Conservation (phyloP, 2,113 vertebrate species). For the Boulengerochromis microlepis region DNA sequence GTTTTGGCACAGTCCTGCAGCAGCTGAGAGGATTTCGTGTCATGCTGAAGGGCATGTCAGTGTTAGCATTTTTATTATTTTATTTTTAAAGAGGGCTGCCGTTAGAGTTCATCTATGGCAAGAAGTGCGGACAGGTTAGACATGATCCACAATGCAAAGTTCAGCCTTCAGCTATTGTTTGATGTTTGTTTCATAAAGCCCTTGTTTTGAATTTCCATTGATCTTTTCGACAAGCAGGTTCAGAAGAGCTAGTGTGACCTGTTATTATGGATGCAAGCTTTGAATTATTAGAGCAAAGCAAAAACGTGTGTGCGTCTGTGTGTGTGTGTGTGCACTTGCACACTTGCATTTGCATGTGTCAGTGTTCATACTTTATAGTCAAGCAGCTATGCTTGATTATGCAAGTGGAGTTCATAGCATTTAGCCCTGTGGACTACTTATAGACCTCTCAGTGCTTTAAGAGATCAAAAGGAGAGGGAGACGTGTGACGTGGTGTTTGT, state of each 20-base stretch:
- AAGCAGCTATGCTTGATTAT: slow-evolving; percentile 37
- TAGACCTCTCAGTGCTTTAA: slow-evolving; percentile 13
- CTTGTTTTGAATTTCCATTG: slow-evolving; percentile 47
- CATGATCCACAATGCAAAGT: background rate
- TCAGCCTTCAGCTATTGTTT: slow-evolving; percentile 27
- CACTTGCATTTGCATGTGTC: slow-evolving; percentile 18
- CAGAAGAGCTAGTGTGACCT: slow-evolving; percentile 31
- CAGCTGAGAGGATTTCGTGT: slow-evolving; percentile 3
- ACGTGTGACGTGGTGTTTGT: slow-evolving; percentile 8
- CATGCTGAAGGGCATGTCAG: slow-evolving; percentile 12
- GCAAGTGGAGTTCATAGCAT: slow-evolving; percentile 47
- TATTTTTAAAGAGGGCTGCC: background rate
- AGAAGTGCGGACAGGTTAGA: background rate
- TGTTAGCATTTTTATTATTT: background rate
- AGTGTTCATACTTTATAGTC: slow-evolving; percentile 24
- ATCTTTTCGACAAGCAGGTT: slow-evolving; percentile 42
- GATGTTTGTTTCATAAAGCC: slow-evolving; percentile 27
- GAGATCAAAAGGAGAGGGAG: slow-evolving; percentile 39
- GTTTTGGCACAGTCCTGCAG: background rate
- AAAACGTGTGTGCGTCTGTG: background rate
- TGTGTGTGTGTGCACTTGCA: background rate
- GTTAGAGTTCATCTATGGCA: background rate
- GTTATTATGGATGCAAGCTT: slow-evolving; percentile 60
- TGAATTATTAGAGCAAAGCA: slow-evolving; percentile 37
- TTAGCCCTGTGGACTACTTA: slow-evolving; percentile 43